These are phyloP conservation scores for Ernsta delagoae DNA, from an alignment of 2,888 invertebrate species.

Conservation along the genomic window DNA sequence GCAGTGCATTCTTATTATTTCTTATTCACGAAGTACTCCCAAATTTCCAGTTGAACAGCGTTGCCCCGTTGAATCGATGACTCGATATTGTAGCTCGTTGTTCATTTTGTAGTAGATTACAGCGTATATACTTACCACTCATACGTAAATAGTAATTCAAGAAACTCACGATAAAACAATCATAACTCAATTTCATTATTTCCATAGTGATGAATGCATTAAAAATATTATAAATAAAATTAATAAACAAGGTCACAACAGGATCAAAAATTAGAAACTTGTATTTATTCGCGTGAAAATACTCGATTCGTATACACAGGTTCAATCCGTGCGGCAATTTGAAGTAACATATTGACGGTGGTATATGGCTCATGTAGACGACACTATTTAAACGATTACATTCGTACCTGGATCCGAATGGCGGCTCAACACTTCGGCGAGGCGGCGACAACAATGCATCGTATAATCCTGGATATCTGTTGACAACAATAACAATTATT, in stretches of 20 bases:
- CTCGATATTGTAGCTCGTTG: conserved; percentile 19
- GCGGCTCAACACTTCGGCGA: conserved; percentile 78
- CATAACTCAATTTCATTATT: not conserved
- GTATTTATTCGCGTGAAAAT: conserved; percentile 46
- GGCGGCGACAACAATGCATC: conserved; percentile 81
- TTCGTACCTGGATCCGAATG: conserved; percentile 83
- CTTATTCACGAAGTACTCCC: conserved; percentile 10
- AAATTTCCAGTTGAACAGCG: conserved; percentile 25
- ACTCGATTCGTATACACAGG: conserved; percentile 53
- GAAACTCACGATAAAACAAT: conserved; percentile 10
- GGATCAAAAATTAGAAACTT: conserved; percentile 36
- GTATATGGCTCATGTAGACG: conserved; percentile 57
- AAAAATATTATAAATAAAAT: not conserved
- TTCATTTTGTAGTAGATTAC: conserved; percentile 22
- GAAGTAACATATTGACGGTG: conserved; percentile 55
- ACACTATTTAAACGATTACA: conserved; percentile 78
- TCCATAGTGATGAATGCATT: not conserved
- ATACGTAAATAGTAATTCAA: conserved; percentile 14
- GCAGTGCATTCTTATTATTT: not conserved
- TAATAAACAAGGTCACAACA: not conserved
- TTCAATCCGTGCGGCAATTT: conserved; percentile 76
- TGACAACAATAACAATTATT: conserved; percentile 38
- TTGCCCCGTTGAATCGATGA: conserved; percentile 18
- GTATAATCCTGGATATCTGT: conserved; percentile 76
- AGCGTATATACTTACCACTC: conserved; percentile 26